Percentiles rank a stretch among this genome's conserved stretches.
phyloP scores from a whole-genome alignment of 2,113 vertebrate species.

The Hippotragus niger region DNA sequence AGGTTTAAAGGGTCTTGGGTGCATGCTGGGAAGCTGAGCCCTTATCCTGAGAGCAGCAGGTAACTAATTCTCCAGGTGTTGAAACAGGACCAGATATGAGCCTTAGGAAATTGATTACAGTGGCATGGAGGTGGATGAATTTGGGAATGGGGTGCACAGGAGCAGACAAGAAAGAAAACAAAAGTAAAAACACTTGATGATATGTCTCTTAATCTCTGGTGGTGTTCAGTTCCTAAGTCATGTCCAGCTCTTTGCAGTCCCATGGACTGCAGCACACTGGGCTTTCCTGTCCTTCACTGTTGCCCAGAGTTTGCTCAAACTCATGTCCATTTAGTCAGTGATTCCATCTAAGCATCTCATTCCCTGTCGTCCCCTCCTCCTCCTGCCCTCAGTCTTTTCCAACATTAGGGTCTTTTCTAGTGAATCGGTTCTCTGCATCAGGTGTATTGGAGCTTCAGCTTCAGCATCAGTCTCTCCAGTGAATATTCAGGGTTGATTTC shows the following conservation, averaged over 20 bases:
- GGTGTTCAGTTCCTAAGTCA: background rate
- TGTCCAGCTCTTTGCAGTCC: background rate
- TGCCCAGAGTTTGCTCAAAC: background rate
- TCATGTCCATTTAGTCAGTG: background rate
- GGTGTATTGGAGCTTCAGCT: background rate
- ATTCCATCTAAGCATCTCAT: background rate
- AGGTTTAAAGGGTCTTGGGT: background rate
- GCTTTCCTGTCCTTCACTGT: background rate
- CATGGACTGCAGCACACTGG: background rate
- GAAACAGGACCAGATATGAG: background rate
- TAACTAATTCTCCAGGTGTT: no score
- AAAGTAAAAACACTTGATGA: background rate
- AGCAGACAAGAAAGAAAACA: fast-evolving
- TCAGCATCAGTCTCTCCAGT: background rate
- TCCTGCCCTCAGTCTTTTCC: background rate
- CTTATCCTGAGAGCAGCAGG: background rate
- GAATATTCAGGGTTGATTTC: background rate
- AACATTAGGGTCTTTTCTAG: background rate
- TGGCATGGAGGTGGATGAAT: no score
- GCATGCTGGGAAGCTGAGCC: background rate
- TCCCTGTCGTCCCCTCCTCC: background rate
- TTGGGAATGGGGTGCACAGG: background rate
- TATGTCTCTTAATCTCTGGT: background rate
- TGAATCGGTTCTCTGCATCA: background rate
- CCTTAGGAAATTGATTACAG: background rate